Evolutionary conservation across 2,888 invertebrate species (phyloP), one percentile per base, ranked within the genome.

Genomic region (Drosophila phalerata): DNA sequence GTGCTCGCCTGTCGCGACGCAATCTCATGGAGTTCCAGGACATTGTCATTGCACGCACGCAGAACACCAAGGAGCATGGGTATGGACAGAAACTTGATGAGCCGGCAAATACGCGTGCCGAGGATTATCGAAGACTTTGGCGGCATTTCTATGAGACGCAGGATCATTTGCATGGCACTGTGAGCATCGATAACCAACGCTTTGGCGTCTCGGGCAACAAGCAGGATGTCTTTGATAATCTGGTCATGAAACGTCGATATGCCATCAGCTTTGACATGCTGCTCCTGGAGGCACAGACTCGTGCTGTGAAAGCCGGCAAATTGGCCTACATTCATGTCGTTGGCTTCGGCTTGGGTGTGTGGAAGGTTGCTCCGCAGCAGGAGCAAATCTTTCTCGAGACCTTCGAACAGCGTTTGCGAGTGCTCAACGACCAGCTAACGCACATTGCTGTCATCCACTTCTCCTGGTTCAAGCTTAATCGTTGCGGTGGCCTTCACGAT

Each of bases 331-430:
- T 96, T 0, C 95, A 96, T 89, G 93, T 96, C 8, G 94, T 96
- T 34, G 96, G 96, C 11, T 94, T 95, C 45, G 95, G 95, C 49
- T 89, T 95, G 15, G 96, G 96, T 0, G 95, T 95, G 0, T 96
- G 96, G 96, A 94, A 91, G 85, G 92, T 94, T 38, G 94, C 94
- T 0, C 82, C 91, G 0, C 95, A 95, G 68, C 96, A 96, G 84
- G 93, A 93, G 13, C 93, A 94, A 76, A 93, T 95, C 40, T 96
- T 95, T 80, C 89, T 95, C 4, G 93, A 95, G 45, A 94, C 95
- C 0, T 95, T 95, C 77, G 92, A 94, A n/a, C 94, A 95, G 60
- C 93, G 96, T 10, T 90, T 95, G 32, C 93, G 93, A 9, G 93
- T 93, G 37, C 84, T 94, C 11, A 11, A 17, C 34, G 11, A 93